Conservation (phyloP, 2,797 vertebrate species). For the Podarcis lilfordi region DNA sequence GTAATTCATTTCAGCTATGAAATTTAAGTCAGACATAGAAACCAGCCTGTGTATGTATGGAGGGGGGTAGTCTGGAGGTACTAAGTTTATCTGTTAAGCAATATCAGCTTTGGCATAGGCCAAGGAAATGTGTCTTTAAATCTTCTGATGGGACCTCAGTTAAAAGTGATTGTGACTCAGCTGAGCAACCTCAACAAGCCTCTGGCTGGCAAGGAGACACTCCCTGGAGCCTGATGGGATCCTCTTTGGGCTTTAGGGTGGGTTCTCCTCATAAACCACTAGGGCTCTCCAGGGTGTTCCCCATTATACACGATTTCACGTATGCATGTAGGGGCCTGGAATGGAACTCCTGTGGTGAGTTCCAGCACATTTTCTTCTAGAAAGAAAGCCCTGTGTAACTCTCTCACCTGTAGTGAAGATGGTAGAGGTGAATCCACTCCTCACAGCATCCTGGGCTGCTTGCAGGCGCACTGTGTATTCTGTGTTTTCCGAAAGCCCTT, state of each 20-base stretch:
- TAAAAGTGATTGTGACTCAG: not conserved
- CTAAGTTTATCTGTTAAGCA: not conserved
- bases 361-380: not conserved
- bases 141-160: not conserved
- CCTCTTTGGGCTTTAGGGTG: too few species aligned
- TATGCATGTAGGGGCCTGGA: too few species aligned
- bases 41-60: not conserved
- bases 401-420: slow-evolving; percentile 91
- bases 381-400: accelerated
- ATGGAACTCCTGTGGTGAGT: too few species aligned
- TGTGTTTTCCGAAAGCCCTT: slow-evolving; percentile 91
- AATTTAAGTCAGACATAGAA: not conserved
- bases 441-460: slow-evolving; percentile 86
- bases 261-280: too few species aligned
- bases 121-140: not conserved
- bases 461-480: slow-evolving; percentile 92
- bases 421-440: slow-evolving; percentile 85
- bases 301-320: too few species aligned
- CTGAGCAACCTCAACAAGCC: too few species aligned
- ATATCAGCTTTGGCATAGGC: not conserved
- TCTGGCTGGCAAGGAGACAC: too few species aligned
- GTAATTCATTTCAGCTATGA: not conserved
- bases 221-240: too few species aligned
- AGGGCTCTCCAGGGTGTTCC: too few species aligned
- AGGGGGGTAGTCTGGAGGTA: not conserved